Evolutionary conservation across 2,888 invertebrate species (phyloP), one percentile per base, ranked within the genome.

Genomic region (Spialia ferax): DNA sequence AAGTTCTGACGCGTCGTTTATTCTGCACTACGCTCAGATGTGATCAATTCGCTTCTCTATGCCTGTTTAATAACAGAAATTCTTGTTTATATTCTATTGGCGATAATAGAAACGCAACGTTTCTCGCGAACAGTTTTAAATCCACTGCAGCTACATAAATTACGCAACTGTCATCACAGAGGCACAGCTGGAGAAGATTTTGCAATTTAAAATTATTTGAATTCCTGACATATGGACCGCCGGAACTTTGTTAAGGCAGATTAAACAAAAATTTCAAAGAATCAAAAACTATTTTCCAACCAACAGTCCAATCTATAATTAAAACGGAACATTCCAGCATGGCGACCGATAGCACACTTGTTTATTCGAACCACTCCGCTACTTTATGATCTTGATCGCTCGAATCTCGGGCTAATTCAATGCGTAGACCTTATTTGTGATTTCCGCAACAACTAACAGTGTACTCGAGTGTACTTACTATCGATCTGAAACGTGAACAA

Each of bases 401-500:
- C 55, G 67, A 64, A 64, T 52, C 55, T 69, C 65, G 54, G 22
- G 57, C 65, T 66, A 65, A 66, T 69, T 66, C 69, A 68, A 68
- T 68, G 68, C 67, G 67, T 67, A 67, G 50, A 69, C 72, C 74
- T 73, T 74, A 77, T 74, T 74, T 73, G 74, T 71, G 71, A 73
- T 77, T 73, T 73, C 73, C 72, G 74, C 73, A 74, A 74, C 69
- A 63, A 73, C 70, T 70, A 66, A 65, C 66, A 82, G 75, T 70
- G 78, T 77, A 76, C 80, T 79, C 78, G 82, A 84, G 80, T 87
- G 23, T 52, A 84, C 83, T 79, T 82, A 63, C 70, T 61, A 86
- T 86, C 85, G 87, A 89, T 91, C 85, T 83, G 84, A 87, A 89
- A 86, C 89, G 88, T 89, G 90, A 89, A 91, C 89, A 88, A 89